Conservation (phyloP, 2,888 invertebrate species). For the Troilus luridus region DNA sequence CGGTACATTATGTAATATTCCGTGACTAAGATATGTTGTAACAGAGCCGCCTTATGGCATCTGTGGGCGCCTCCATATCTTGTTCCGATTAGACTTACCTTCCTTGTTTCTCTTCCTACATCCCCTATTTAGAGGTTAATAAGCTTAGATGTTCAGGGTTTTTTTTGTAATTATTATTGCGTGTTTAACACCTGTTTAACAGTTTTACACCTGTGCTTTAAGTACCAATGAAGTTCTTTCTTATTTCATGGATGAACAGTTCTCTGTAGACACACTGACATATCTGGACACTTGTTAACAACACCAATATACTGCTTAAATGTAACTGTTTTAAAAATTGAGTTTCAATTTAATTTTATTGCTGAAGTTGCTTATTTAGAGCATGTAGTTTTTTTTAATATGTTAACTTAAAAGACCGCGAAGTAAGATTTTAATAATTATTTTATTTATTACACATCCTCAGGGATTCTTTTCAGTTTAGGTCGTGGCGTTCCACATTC, state of each 20-base stretch:
- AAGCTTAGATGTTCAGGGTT: neutral
- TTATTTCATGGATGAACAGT: neutral
- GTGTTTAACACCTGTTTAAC: neutral
- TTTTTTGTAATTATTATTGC: neutral
- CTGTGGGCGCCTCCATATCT: slow-evolving; percentile 24
- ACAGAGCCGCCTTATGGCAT: slow-evolving; percentile 24
- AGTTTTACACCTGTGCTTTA: too few species aligned
- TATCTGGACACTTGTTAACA: too few species aligned
- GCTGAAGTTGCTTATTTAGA: too few species aligned
- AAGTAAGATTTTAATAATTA: too few species aligned
- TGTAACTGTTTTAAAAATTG: neutral
- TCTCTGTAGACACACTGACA: too few species aligned
- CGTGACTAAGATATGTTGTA: slow-evolving; percentile 38
- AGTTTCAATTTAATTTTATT: neutral
- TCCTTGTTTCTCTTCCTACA: slow-evolving; percentile 17
- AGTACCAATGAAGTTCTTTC: neutral
- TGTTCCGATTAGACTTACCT: neutral
- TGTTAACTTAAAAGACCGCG: too few species aligned
- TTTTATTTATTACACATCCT: too few species aligned
- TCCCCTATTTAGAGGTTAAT: neutral
- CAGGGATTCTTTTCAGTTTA: neutral
- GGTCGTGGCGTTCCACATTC: too few species aligned
- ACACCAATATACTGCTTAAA: too few species aligned
- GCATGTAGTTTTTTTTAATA: too few species aligned
- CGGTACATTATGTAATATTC: slow-evolving; percentile 13